These are phyloP conservation scores for Malurus alboscapulatus DNA, from an alignment of 2,113 vertebrate species.

Conservation along the genomic window DNA sequence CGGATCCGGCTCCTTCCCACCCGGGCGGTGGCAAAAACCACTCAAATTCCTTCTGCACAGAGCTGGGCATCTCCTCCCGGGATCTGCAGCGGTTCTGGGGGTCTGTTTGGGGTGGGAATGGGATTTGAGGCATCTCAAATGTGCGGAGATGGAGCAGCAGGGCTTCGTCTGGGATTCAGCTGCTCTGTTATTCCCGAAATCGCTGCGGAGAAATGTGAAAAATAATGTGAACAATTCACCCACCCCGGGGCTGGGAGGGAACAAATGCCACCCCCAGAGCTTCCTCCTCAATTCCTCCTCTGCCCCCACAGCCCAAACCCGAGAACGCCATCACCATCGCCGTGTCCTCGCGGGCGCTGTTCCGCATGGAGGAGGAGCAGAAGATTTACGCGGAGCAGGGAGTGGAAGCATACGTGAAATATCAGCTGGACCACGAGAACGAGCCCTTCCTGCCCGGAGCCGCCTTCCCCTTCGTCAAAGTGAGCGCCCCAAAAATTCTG, in stretches of 20 bases:
- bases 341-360: conserved; percentile 89
- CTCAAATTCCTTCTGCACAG: neutral
- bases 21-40: neutral
- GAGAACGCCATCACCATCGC: conserved; percentile 93
- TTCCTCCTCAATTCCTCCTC: neutral
- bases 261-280: fast-evolving
- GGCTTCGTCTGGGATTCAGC: neutral
- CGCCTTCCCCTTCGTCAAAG: conserved; percentile 95
- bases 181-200: fast-evolving
- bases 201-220: fast-evolving
- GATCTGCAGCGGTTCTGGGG: neutral
- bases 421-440: conserved; percentile 89
- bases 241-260: neutral
- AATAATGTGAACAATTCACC: too few species aligned
- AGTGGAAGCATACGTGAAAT: conserved; percentile 89
- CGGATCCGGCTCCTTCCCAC: neutral
- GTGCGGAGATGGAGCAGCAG: fast-evolving
- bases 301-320: conserved; percentile 81
- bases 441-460: conserved; percentile 90
- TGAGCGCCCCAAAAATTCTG: neutral
- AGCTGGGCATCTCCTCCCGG: neutral
- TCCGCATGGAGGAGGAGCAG: conserved; percentile 94
- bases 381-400: conserved; percentile 85
- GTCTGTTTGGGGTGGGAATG: neutral
- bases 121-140: fast-evolving